phyloP scores from a whole-genome alignment of 2,113 vertebrate species.

The Paramisgurnus dabryanus region DNA sequence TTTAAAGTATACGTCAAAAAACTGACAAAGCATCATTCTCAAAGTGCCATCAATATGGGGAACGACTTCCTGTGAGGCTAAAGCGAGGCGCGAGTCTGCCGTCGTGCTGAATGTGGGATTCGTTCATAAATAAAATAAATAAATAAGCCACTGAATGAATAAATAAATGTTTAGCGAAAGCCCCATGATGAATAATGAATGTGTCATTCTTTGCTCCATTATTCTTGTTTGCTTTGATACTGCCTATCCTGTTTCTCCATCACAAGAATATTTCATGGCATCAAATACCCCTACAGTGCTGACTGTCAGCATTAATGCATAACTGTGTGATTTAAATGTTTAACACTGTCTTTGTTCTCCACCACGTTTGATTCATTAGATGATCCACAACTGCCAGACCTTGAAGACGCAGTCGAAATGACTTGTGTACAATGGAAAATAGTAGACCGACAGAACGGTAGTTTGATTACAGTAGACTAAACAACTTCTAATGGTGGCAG shows the following conservation, averaged over 20 bases:
- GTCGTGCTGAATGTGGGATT: slow-evolving; percentile 31
- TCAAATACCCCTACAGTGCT: slow-evolving; percentile 59
- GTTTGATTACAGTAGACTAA: slow-evolving; percentile 23
- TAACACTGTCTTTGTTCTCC: slow-evolving; percentile 44
- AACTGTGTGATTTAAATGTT: slow-evolving; percentile 56
- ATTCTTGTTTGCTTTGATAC: slow-evolving; percentile 65
- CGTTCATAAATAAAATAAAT: slow-evolving; percentile 54
- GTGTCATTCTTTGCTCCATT: slow-evolving; percentile 61
- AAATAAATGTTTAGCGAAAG: slow-evolving; percentile 55
- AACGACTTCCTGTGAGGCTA: slow-evolving; percentile 19
- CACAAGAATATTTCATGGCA: slow-evolving; percentile 56
- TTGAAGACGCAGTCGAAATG: slow-evolving; percentile 46
- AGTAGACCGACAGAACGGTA: slow-evolving; percentile 6
- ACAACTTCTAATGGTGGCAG: not conserved
- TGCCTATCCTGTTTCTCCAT: slow-evolving; percentile 55
- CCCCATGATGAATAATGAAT: slow-evolving; percentile 66
- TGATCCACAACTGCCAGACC: slow-evolving; percentile 36
- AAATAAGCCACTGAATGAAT: slow-evolving; percentile 55
- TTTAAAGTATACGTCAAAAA: not conserved
- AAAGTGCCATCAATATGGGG: not conserved
- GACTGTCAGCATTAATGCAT: slow-evolving; percentile 61
- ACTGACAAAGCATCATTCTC: not conserved
- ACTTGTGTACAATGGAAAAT: slow-evolving; percentile 25
- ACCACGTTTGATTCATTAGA: slow-evolving; percentile 54
- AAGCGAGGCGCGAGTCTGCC: slow-evolving; percentile 26